Base-by-base conservation (phyloP, 2,888 invertebrate species). In the Laspeyria flexula region DNA sequence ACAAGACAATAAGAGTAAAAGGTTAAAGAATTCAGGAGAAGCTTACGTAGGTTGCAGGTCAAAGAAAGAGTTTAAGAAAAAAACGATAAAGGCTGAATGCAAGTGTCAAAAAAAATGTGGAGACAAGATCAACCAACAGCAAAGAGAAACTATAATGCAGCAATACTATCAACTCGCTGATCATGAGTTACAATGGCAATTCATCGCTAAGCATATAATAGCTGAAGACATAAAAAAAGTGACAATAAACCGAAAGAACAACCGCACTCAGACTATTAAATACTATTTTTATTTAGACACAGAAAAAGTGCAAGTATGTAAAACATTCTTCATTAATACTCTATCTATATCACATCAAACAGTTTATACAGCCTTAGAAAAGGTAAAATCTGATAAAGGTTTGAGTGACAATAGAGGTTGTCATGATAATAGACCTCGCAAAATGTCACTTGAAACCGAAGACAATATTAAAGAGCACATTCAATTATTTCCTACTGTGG, bases 191-290 rank as follows among this genome's bases (percentile, higher is more conserved):
- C 35, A 35, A 23, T 35, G 35, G 35, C 35, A 35, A 35, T 37
- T 11, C 11, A 37, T 23, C 21, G 23, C 11, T 21, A 37, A 37
- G n/a, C 37, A 37, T 37, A 37, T 21, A 15, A 13, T 29, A 29
- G 29, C 15, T 16, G 16, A 29, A 40, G 29, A 29, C 15, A 7
- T 40, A 29, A 40, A 40, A 11, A 1, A 30, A 18, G 18, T 41
- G 9, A 31, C 31, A 18, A 10, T 31, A 31, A 29, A 16, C n/a
- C 29, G 40, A 13, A 40, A 40, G 16, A 29, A 29, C 40, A 40
- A 29, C 29, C 29, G 40, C 10, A 40, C 40, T 31, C 31, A 31
- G n/a, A 16, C 31, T 18, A 31, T 41, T 10, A 41, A 41, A 41
- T 41, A 31, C 18, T 40, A n/a, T 11, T 31, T 41, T 31, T 21